phyloP scores from a whole-genome alignment of 2,888 invertebrate species.

The Polylopha cassiicola region DNA sequence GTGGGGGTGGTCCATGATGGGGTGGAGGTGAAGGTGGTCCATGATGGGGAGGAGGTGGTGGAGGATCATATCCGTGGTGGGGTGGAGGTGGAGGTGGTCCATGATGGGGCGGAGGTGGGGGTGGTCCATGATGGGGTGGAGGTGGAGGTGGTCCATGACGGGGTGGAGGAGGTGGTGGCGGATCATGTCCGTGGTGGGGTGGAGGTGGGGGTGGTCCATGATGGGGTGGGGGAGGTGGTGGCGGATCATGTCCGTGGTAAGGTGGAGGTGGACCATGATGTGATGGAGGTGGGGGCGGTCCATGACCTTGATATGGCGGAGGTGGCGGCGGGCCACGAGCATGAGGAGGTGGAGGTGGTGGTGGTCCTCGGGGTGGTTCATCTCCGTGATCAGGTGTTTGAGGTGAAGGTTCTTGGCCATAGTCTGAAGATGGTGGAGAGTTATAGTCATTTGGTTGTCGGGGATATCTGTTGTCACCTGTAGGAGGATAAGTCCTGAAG shows the following conservation, averaged over 20 bases:
- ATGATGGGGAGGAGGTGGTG: slow-evolving; percentile 18
- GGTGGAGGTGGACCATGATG: slow-evolving; percentile 11
- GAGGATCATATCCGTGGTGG: slow-evolving; percentile 5
- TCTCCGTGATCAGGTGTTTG: slow-evolving; percentile 12
- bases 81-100: slow-evolving; percentile 18
- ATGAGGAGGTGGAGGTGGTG: slow-evolving; percentile 16
- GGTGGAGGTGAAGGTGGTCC: slow-evolving; percentile 23
- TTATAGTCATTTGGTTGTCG: slow-evolving; percentile 9
- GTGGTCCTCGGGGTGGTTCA: slow-evolving; percentile 12
- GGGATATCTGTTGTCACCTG: slow-evolving; percentile 18
- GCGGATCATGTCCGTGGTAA: slow-evolving; percentile 1
- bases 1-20: slow-evolving; percentile 17
- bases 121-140: slow-evolving; percentile 1
- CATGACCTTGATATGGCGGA: slow-evolving; percentile 13
- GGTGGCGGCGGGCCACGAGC: neutral
- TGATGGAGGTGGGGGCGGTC: slow-evolving; percentile 10
- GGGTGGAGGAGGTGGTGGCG: slow-evolving; percentile 11
- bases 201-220: slow-evolving; percentile 13
- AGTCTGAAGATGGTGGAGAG: neutral
- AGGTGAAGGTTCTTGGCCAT: neutral
- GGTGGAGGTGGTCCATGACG: slow-evolving; percentile 10
- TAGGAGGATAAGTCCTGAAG: slow-evolving; percentile 19
- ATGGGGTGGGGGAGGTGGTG: slow-evolving; percentile 11
- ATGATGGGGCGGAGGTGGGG: neutral
- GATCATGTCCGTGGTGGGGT: neutral